Evolutionary conservation across 1,140 invertebrate genomes (phyloP), one percentile per base, ranked within the genome.

Genomic region (Rhyacophila brunnea): DNA sequence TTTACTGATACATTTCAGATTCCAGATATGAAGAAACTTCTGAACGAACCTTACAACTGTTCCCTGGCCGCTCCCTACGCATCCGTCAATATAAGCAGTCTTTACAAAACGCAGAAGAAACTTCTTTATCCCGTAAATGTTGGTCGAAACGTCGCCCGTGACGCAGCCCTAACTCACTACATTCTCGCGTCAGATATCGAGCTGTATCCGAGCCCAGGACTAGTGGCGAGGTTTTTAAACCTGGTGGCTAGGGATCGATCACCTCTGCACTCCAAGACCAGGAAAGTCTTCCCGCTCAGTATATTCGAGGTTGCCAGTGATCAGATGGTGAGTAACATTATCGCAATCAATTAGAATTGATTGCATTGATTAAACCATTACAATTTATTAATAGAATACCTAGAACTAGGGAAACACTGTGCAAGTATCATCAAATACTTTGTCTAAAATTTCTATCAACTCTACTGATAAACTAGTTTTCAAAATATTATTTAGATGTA

Each of bases 121-220:
- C 75, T 94, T 0, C 71, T 92, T 0, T 95, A 95, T 71, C 92
- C 92, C 0, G 90, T 95, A 10, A 94, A 95, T 70, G 89, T 94
- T 1, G 91, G 89, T 0, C 77, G 92, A 7, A 95, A 95, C 70
- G 83, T 95, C 10, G 92, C 92, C 0, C 79, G 92, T 7, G 89
- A 93, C 67, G 82, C 85, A 6, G 87, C 93, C 6, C 74, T 87
- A 17, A 94, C 93, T 10, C 84, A 93, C 70, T 93, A 87, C 71
- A 82, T 96, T 34, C 80, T 96, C 55, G 87, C 91, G 5, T 92
- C 90, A 10, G 92, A 95, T 71, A 91, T 93, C 62, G 92, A 95
- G 71, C 80, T 95, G 35, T 93, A 93, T 73, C 91, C 92, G 11
- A 92, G 86, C 79, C 87, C 90, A 10, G 84, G 87, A 66, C 71